These are phyloP conservation scores for Mormyrus iriodes DNA, from an alignment of 2,113 vertebrate species.

Conservation along the genomic window DNA sequence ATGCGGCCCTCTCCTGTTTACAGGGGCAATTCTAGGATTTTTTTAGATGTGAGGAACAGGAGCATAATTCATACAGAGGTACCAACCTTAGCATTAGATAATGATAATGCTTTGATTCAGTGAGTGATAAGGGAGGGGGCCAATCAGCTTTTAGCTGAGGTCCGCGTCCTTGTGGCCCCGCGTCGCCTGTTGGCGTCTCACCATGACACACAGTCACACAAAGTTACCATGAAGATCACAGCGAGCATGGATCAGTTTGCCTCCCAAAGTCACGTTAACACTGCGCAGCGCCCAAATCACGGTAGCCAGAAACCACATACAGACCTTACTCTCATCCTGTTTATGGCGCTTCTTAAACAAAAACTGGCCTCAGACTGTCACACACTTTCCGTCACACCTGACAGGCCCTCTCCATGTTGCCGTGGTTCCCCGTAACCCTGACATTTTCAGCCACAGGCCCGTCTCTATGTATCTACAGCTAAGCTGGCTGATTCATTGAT, in stretches of 20 bases:
- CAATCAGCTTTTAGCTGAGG: not conserved
- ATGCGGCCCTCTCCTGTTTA: not conserved
- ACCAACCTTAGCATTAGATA: not conserved
- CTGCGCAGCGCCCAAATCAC: not conserved
- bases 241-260: not conserved
- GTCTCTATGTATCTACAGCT: not conserved
- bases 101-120: not conserved
- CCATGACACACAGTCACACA: not conserved
- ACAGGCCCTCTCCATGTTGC: not conserved
- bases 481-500: not conserved
- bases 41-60: not conserved
- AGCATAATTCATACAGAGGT: not conserved
- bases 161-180: not conserved
- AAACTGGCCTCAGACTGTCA: not conserved
- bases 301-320: not conserved
- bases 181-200: not conserved
- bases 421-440: not conserved
- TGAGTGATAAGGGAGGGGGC: not conserved
- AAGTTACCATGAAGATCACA: not conserved
- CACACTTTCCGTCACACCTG: not conserved
- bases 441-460: not conserved
- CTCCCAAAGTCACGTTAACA: not conserved
- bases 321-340: not conserved
- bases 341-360: not conserved
- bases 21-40: not conserved